These are phyloP conservation scores for Drosophila nannoptera DNA, from an alignment of 1,140 invertebrate species.

Conservation along the genomic window DNA sequence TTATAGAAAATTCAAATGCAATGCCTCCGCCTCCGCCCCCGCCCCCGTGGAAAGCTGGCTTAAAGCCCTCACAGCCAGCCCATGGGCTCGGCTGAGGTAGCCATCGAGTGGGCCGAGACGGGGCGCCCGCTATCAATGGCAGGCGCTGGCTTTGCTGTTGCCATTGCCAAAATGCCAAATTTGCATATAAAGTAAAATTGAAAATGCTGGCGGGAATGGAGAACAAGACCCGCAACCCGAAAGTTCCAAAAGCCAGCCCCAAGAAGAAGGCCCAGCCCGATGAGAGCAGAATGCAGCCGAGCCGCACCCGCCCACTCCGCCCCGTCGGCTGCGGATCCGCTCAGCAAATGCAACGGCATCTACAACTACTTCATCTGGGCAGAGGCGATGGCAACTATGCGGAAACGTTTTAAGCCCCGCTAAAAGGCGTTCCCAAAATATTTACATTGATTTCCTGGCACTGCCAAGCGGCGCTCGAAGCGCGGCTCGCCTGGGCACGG, in stretches of 20 bases:
- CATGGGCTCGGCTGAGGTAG: background rate
- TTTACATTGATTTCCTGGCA: conserved; percentile 69
- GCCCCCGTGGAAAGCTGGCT: conserved; percentile 58
- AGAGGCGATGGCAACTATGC: conserved; percentile 16
- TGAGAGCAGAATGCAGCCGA: conserved; percentile 52
- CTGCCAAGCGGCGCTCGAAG: background rate
- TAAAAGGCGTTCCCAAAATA: conserved; percentile 57
- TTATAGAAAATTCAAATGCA: conserved; percentile 73
- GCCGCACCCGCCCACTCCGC: too few species aligned
- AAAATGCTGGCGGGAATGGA: conserved; percentile 66
- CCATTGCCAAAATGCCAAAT: conserved; percentile 71
- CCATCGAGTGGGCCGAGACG: conserved; percentile 1
- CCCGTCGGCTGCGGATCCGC: too few species aligned
- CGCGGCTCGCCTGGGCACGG: conserved; percentile 32
- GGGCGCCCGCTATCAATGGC: conserved; percentile 63
- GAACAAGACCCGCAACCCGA: conserved; percentile 27
- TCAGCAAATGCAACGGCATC: conserved; percentile 32
- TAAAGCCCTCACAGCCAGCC: conserved; percentile 46
- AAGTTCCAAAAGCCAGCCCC: conserved; percentile 33
- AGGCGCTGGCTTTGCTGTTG: conserved; percentile 33
- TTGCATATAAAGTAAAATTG: conserved; percentile 78
- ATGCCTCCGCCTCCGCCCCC: conserved; percentile 17
- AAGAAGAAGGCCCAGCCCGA: conserved; percentile 20
- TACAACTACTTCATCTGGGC: conserved; percentile 32
- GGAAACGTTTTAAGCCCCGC: conserved; percentile 47